Base-by-base conservation (phyloP, 30 jellyfish, hydroid and myxozoan species). In the Aurelia coerulea region DNA sequence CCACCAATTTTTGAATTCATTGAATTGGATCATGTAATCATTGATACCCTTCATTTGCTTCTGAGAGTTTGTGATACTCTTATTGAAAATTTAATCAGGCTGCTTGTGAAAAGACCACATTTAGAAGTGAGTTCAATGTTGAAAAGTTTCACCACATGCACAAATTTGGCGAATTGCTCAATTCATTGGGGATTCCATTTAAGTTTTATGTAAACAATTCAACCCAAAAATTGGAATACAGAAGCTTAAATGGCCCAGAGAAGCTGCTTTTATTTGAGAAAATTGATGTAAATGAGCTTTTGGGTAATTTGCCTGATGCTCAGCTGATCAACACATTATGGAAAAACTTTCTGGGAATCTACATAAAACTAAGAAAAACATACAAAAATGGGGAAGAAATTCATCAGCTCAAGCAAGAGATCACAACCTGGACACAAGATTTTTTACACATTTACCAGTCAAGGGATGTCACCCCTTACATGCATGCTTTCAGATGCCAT, bases 401-500 rank as follows among this genome's bases (percentile, higher is more conserved):
- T 32, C 32, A 58, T 16, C 34, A 78, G 59, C 54, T 78, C 64
- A 7, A 14, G 32, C 17, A n/a, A 58, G 14, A 29, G 4, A 49
- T 78, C 37, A 18, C 33, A 19, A 78, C 5, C 70, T 78, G 88
- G 88, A 74, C 73, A 51, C 17, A 74, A 56, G 85, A 74, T 52
- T 52, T 74, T 74, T 52, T 17, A 17, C 85, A 42, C 33, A 10
- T 74, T 74, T 74, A 74, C 39, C 19, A 49, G 54, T 9, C 73
- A 6, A 50, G 73, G 37, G 56, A 35, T 49, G 76, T 74, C 6
- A 74, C 85, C 18, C 85, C 85, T 50, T 74, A 74, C 85, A 74
- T 74, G 85, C 85, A 74, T 74, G 85, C 85, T 2, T 74, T 74
- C 31, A 17, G 85, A 29, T 74, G 85, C 85, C 85, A 74, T 74